These are phyloP conservation scores for Eulemur coronatus DNA, from an alignment of 2,797 vertebrate genomes.

Conservation along the genomic window DNA sequence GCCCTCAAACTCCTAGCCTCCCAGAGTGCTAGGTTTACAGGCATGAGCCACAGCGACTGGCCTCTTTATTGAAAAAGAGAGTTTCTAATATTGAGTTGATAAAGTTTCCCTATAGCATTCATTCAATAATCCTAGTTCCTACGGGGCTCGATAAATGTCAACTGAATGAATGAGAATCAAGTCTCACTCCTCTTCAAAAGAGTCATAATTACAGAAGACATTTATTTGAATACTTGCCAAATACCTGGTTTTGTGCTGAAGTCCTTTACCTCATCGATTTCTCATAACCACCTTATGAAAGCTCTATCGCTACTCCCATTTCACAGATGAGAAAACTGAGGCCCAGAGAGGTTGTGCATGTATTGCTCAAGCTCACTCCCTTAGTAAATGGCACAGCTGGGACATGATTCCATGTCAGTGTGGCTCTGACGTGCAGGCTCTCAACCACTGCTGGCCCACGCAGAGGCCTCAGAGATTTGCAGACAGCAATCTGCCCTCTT, in stretches of 20 bases:
- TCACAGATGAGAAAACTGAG: slow-evolving; percentile 31
- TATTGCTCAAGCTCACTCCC: neutral
- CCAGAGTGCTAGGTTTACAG: neutral
- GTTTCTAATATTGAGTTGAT: slow-evolving; percentile 24
- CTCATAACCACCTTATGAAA: neutral
- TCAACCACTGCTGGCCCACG: neutral
- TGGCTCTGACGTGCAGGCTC: neutral
- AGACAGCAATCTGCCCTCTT: neutral
- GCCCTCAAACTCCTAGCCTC: neutral
- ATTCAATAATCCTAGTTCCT: slow-evolving; percentile 11
- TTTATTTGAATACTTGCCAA: neutral
- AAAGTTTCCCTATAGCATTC: neutral
- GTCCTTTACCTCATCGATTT: neutral
- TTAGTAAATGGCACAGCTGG: neutral
- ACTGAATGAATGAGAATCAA: neutral
- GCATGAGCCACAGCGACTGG: neutral
- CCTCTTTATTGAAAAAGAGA: neutral
- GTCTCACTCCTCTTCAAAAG: neutral
- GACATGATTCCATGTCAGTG: neutral
- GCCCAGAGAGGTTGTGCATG: neutral
- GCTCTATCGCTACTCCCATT: neutral
- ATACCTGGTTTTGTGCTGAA: neutral
- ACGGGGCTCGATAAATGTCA: neutral
- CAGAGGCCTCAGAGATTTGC: neutral
- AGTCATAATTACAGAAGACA: neutral